A percentile compares a stretch with the other conserved stretches of the same genome.
These are phyloP conservation scores for Scrobipalpa atriplicella DNA, from an alignment of 2,888 invertebrate species.

Conservation along the genomic window DNA sequence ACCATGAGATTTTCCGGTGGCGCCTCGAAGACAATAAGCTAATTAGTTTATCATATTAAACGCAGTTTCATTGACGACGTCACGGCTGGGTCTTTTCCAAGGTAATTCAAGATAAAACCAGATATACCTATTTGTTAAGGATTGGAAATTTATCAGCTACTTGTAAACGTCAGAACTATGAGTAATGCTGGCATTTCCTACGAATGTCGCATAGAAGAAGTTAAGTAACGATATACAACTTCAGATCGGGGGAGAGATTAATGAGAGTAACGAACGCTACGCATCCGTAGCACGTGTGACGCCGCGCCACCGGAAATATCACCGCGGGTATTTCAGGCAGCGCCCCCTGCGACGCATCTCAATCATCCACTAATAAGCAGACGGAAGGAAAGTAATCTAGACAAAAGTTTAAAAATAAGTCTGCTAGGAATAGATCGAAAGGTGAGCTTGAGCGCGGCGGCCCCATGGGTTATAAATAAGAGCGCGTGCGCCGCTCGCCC, in stretches of 20 bases:
- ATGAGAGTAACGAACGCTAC: constrained; percentile 50
- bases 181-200: background rate
- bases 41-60: background rate
- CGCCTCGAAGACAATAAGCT: constrained; percentile 13
- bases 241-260: constrained; percentile 35
- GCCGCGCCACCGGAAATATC: constrained; percentile 69
- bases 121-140: background rate
- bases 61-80: background rate
- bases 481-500: constrained; percentile 48
- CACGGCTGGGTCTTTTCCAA: background rate
- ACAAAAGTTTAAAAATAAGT: constrained; percentile 80
- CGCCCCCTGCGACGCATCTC: constrained; percentile 81
- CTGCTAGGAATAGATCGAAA: constrained; percentile 76
- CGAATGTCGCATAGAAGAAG: background rate
- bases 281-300: constrained; percentile 43
- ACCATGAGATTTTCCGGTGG: constrained; percentile 21
- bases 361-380: constrained; percentile 81
- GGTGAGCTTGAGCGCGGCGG: constrained; percentile 78
- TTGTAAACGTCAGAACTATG: constrained; percentile 19
- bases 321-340: constrained; percentile 66
- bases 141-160: constrained; percentile 3
- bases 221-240: constrained; percentile 21
- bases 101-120: background rate
- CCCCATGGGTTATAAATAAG: constrained; percentile 75
- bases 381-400: constrained; percentile 81